A percentile compares a stretch with the other conserved stretches of the same genome.
Evolutionary conservation across 1,140 invertebrate genomes (phyloP).

Genomic region (Plectrocnemia conspersa): DNA sequence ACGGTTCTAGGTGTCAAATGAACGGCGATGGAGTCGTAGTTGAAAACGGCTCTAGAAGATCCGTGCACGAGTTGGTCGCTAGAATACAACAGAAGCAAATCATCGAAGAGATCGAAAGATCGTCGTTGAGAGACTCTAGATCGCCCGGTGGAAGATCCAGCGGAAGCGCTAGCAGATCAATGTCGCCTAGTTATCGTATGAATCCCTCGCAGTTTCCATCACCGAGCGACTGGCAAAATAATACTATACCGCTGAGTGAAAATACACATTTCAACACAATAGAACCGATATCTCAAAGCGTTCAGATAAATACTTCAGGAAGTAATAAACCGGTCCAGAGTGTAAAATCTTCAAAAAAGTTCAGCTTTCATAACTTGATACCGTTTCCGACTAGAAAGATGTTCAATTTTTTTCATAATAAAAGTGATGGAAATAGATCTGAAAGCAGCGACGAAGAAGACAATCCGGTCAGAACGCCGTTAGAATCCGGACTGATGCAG

Average conservation of each 20-base stretch:
- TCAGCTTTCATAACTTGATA: slow-evolving; percentile 50
- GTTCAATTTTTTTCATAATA: slow-evolving; percentile 45
- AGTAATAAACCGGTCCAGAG: slow-evolving; percentile 35
- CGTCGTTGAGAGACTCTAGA: slow-evolving; percentile 27
- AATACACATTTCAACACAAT: slow-evolving; percentile 34
- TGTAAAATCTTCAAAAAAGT: slow-evolving; percentile 44
- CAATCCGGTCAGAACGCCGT: slow-evolving; percentile 47
- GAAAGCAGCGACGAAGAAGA: slow-evolving; percentile 58
- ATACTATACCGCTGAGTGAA: slow-evolving; percentile 33
- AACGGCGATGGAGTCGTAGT: background rate
- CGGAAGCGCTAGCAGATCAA: slow-evolving; percentile 24
- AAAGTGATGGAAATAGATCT: slow-evolving; percentile 49
- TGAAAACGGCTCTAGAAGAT: slow-evolving; percentile 43
- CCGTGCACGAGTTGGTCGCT: slow-evolving; percentile 57
- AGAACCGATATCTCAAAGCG: slow-evolving; percentile 28
- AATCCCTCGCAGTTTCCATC: slow-evolving; percentile 11
- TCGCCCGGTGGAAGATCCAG: slow-evolving; percentile 23
- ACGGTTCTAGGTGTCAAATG: background rate
- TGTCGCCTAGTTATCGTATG: slow-evolving; percentile 27
- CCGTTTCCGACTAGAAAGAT: slow-evolving; percentile 50
- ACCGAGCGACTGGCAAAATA: slow-evolving; percentile 28
- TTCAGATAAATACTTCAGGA: slow-evolving; percentile 31
- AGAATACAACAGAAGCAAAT: slow-evolving; percentile 52
- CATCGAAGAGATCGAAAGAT: slow-evolving; percentile 31
- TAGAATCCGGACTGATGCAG: slow-evolving; percentile 51